Evolutionary conservation across 2,888 invertebrate species (phyloP).

Genomic region (Tenthredo scrophulariae): DNA sequence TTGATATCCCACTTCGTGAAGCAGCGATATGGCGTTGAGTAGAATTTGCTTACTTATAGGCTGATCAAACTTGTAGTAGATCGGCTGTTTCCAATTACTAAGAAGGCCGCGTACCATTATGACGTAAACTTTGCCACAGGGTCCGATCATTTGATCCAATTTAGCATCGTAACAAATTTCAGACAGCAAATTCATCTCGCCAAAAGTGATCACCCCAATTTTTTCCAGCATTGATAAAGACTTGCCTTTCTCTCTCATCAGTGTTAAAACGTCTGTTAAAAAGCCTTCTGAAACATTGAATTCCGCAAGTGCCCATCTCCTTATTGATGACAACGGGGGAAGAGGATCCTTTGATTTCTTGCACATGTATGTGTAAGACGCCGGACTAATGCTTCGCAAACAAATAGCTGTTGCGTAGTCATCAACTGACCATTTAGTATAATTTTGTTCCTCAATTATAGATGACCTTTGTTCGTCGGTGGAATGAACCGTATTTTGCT

Average conservation of each 20-base stretch:
- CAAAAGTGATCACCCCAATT: slow-evolving; percentile 60
- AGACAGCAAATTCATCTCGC: slow-evolving; percentile 56
- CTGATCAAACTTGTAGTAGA: slow-evolving; percentile 64
- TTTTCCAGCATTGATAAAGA: slow-evolving; percentile 50
- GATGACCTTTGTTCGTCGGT: background rate
- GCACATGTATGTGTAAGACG: slow-evolving; percentile 44
- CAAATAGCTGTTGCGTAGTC: slow-evolving; percentile 47
- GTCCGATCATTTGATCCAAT: slow-evolving; percentile 59
- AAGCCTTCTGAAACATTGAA: slow-evolving; percentile 55
- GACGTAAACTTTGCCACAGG: slow-evolving; percentile 60
- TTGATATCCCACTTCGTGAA: slow-evolving; percentile 59
- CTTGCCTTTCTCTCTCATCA: slow-evolving; percentile 58
- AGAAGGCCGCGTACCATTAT: slow-evolving; percentile 61
- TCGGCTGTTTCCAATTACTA: slow-evolving; percentile 63
- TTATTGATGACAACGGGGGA: slow-evolving; percentile 43
- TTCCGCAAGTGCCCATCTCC: slow-evolving; percentile 35
- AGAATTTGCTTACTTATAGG: slow-evolving; percentile 62
- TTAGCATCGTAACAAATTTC: slow-evolving; percentile 6
- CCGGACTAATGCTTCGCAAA: background rate
- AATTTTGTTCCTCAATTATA: background rate
- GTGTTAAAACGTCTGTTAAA: slow-evolving; percentile 57
- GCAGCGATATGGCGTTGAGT: slow-evolving; percentile 57
- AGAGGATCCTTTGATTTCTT: slow-evolving; percentile 34
- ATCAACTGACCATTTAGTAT: slow-evolving; percentile 27
- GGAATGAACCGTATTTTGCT: too few relatives aligned